Base-by-base conservation (phyloP, 2,797 vertebrate genomes). In the Moxostoma hubbsi region DNA sequence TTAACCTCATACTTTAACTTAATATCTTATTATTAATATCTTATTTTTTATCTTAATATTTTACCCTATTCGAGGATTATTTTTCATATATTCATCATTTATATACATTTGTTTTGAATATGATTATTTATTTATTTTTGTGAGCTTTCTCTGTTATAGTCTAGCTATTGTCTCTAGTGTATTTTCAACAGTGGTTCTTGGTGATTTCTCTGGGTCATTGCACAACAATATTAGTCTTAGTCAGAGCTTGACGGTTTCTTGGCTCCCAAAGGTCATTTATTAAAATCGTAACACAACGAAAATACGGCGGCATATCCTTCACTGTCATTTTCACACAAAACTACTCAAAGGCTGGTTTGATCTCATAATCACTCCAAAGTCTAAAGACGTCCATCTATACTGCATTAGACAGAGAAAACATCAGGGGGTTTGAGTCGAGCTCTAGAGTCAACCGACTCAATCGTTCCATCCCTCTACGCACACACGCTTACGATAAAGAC, bases 311-410 rank as follows among this genome's bases (percentile, higher is more conserved):
- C 51, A 6, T 82, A 83, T 81, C 77, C 69, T 81, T 84, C 82
- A 81, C 62, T 83, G 81, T 81, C 72, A 63, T 85, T 83, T 81
- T 80, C 73, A 84, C 63, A 66, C 59, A 78, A 75, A 82, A 80
- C 74, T 78, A 70, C 3, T 8, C 55, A 66, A 65, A 54, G 15
- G 36, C 24, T 1, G 15, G 75, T 77, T 64, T 68, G 63, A 67
- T 51, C 58, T 36, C 0, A 6, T 51, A 64, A 83, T 79, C 70
- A 65, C 15, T 77, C 53, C 71, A 50, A 67, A 74, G 54, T 79
- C 50, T 58, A 46, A 75, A 68, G 71, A 73, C 61, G 62, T 11
- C 62, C 62, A 55, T 81, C 75, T 83, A 55, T 12, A 47, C 66
- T 11, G 72, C 61, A 64, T 81, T 77, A 84, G 61, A 57, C 45